Conservation (phyloP, 2,797 vertebrate genomes). For the Coranthus polyacanthus region DNA sequence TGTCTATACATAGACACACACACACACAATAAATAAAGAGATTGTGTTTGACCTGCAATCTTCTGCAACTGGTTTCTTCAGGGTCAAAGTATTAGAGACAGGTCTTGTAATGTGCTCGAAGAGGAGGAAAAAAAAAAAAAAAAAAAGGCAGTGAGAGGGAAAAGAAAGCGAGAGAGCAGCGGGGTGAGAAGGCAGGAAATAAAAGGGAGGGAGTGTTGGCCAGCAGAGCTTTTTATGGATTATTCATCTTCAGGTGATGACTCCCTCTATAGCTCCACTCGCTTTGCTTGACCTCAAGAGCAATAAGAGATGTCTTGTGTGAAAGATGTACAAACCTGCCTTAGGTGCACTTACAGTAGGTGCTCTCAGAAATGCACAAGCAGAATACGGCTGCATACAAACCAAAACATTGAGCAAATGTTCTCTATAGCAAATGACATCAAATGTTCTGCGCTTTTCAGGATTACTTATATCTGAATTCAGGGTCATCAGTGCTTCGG, state of each 20-base stretch:
- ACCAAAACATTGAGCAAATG: neutral
- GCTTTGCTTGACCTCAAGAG: slow-evolving; percentile 5
- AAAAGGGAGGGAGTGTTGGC: slow-evolving; percentile 24
- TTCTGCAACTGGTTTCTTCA: slow-evolving; percentile 15
- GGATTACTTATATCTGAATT: neutral
- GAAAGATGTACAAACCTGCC: slow-evolving; percentile 25
- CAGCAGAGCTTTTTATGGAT: slow-evolving; percentile 61
- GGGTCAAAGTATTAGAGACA: slow-evolving; percentile 19
- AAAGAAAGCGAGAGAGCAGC: neutral
- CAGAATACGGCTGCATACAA: no score
- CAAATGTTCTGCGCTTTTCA: neutral
- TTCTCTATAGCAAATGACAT: no score
- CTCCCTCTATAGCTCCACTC: slow-evolving; percentile 24
- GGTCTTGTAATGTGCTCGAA: slow-evolving; percentile 22
- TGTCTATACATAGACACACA: slow-evolving; percentile 7
- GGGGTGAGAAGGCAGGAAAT: slow-evolving; percentile 27
- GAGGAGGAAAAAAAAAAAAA: slow-evolving; percentile 7
- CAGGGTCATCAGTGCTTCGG: neutral
- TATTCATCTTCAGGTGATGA: slow-evolving; percentile 56
- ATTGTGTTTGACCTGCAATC: slow-evolving; percentile 36
- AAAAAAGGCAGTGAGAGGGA: neutral
- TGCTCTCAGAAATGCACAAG: neutral
- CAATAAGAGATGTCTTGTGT: slow-evolving; percentile 16
- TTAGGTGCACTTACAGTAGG: neutral
- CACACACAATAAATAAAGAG: slow-evolving; percentile 7